phyloP scores from a whole-genome alignment of 2,113 vertebrate species.

The Archocentrus centrarchus region DNA sequence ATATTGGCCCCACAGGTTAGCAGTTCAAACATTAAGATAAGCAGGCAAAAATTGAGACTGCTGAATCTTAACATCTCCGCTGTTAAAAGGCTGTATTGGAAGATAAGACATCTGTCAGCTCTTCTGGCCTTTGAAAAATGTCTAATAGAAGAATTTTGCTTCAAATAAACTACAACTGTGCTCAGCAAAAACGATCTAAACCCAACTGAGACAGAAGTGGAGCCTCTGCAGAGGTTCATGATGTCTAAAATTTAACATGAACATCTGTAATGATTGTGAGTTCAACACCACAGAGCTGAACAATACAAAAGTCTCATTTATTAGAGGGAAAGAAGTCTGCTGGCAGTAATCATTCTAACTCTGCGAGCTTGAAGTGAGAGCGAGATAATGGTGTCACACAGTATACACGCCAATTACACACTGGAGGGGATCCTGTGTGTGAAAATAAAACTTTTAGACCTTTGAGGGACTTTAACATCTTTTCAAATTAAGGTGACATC shows the following conservation, averaged over 20 bases:
- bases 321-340: slow-evolving; percentile 8
- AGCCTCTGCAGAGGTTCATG: not conserved
- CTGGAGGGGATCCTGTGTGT: slow-evolving; percentile 5
- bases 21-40: slow-evolving; percentile 20
- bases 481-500: not conserved
- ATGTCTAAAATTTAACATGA: not conserved
- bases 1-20: not conserved
- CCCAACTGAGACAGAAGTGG: not conserved
- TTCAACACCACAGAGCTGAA: not conserved
- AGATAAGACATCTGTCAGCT: not conserved
- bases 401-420: slow-evolving; percentile 31
- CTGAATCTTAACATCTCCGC: not conserved
- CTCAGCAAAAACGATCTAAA: not conserved
- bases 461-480: not conserved
- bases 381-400: slow-evolving; percentile 25
- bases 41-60: not conserved
- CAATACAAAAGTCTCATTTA: slow-evolving; percentile 5
- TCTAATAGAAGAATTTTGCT: not conserved
- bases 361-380: slow-evolving; percentile 19
- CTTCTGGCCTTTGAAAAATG: not conserved
- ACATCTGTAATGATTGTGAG: not conserved
- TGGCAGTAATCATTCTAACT: slow-evolving; percentile 28
- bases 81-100: not conserved
- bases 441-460: slow-evolving; percentile 27
- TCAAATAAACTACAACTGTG: not conserved